phyloP scores from a whole-genome alignment of 1,140 invertebrate species.

The Pogonomyrmex californicus region DNA sequence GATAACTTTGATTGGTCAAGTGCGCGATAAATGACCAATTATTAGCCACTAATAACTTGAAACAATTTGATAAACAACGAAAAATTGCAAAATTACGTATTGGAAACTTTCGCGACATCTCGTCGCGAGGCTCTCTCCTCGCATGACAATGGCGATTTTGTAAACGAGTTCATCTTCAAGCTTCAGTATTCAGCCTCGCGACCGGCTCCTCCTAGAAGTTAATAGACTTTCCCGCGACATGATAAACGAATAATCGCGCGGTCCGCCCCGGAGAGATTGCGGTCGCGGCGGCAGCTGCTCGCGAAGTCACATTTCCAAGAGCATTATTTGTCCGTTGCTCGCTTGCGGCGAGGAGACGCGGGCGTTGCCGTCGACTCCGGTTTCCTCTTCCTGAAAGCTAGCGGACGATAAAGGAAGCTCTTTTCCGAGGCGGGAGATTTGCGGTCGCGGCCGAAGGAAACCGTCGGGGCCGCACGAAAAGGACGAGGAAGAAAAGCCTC shows the following conservation, averaged over 20 bases:
- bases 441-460: constrained; percentile 42
- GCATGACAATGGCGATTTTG: constrained; percentile 2
- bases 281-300: constrained; percentile 34
- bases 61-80: not conserved
- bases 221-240: constrained; percentile 31
- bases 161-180: constrained; percentile 1
- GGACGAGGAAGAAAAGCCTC: constrained; percentile 27
- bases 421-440: constrained; percentile 53
- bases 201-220: not conserved
- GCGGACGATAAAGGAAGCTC: constrained; percentile 30
- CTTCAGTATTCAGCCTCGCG: not conserved
- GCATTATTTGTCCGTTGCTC: constrained; percentile 36
- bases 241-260: constrained; percentile 42
- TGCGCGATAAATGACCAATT: constrained; percentile 33
- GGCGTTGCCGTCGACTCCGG: not conserved
- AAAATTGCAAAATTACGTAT: not conserved
- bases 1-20: not conserved
- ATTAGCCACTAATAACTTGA: constrained; percentile 26
- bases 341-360: not conserved
- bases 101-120: too few species aligned
- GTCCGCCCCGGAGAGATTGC: constrained; percentile 24
- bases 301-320: constrained; percentile 19
- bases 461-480: not conserved
- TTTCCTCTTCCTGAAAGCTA: constrained; percentile 46
- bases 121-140: not conserved